Percentiles rank a stretch among this genome's conserved stretches.
Evolutionary conservation across 2,797 vertebrate species (phyloP).

Genomic region (Cyclopterus lumpus): DNA sequence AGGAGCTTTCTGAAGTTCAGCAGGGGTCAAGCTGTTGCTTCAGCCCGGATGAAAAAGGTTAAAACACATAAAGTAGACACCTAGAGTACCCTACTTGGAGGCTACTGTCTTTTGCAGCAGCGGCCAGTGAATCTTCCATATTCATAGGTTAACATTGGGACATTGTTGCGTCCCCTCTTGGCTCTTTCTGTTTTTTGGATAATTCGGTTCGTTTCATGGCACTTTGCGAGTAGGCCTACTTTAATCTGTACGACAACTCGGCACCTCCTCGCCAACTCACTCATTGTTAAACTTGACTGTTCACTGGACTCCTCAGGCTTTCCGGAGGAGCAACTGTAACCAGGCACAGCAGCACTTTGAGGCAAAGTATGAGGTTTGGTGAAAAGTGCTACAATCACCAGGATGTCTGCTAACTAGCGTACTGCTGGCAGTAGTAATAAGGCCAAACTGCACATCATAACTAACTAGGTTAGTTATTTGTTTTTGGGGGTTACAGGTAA

Average conservation of each 20-base stretch:
- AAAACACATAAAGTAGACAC: constrained; percentile 3
- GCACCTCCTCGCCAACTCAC: constrained; percentile 9
- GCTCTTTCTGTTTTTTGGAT: constrained; percentile 7
- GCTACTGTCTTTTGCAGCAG: background rate
- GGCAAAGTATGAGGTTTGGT: background rate
- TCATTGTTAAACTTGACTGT: constrained; percentile 13
- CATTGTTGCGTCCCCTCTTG: background rate
- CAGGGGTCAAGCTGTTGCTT: constrained; percentile 53
- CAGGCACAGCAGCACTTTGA: background rate
- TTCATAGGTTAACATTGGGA: background rate
- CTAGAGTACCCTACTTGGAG: constrained; percentile 11
- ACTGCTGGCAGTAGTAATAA: background rate
- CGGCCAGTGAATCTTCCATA: background rate
- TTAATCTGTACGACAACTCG: background rate
- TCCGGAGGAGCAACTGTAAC: background rate
- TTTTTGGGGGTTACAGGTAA: background rate
- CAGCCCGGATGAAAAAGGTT: constrained; percentile 25
- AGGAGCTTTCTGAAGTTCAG: constrained; percentile 40
- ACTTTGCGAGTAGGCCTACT: background rate
- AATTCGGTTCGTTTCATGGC: constrained; percentile 9
- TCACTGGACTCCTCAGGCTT: background rate
- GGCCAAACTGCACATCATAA: background rate
- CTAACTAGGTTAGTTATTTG: background rate
- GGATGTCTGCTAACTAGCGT: background rate
- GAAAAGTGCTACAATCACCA: background rate